These are phyloP conservation scores for Seriola rivoliana DNA, from an alignment of 2,113 vertebrate genomes.

Conservation along the genomic window DNA sequence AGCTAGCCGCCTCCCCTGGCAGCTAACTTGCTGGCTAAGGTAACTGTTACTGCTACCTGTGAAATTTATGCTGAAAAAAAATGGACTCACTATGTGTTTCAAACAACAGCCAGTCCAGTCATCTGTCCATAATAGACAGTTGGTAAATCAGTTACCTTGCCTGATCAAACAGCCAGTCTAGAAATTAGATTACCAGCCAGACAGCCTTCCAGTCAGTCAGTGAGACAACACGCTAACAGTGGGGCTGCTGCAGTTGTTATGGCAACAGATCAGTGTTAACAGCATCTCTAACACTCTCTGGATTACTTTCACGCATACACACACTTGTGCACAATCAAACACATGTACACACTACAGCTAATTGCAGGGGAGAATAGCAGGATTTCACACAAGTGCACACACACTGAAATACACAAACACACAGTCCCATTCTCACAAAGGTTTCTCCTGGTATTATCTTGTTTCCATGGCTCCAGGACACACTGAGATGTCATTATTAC, in stretches of 20 bases:
- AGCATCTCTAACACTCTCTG: constrained; percentile 42
- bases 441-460: constrained; percentile 21
- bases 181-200: constrained; percentile 27
- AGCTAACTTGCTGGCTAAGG: too few relatives aligned
- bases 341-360: constrained; percentile 38
- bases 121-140: not conserved
- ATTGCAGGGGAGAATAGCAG: constrained; percentile 49
- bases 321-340: not conserved
- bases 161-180: not conserved
- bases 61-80: not conserved
- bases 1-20: too few relatives aligned
- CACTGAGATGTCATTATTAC: constrained; percentile 56
- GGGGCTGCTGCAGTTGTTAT: constrained; percentile 64
- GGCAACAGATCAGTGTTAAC: constrained; percentile 67
- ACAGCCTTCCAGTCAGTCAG: constrained; percentile 31
- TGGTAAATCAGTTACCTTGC: constrained; percentile 12
- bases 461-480: constrained; percentile 63
- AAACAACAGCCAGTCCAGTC: not conserved
- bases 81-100: not conserved
- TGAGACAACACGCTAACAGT: constrained; percentile 25
- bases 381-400: not conserved
- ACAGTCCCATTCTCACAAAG: constrained; percentile 40
- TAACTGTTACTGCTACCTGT: too few relatives aligned
- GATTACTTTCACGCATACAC: constrained; percentile 45
- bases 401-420: constrained; percentile 19